Base-by-base conservation (phyloP, 2,888 invertebrate species). In the Lagria hirta region DNA sequence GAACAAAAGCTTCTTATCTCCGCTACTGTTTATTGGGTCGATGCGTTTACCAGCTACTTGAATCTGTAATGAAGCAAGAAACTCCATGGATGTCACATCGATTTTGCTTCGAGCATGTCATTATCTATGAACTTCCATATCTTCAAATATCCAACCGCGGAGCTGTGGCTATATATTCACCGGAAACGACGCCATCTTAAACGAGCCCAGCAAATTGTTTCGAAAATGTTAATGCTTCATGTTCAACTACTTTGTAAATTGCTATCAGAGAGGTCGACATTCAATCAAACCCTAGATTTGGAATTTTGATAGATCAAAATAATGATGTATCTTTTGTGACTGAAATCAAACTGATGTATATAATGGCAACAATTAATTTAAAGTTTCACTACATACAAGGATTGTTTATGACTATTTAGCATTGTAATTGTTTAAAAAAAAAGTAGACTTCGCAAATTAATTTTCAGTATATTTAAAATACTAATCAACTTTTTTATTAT, bases 41-140 rank as follows among this genome's bases (percentile, higher is more conserved):
- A 44, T 48, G 33, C 35, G 41, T 45, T 41, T 41, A 23, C 37
- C 45, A 45, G 24, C 34, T 35, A 45, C 41, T 48, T 41, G 49
- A 51, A 51, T 50, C 44, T 37, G 41, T 49, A 51, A 51, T 51
- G 47, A 46, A 49, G 43, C 49, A 43, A 29, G 38, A 24, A 30
- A 38, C 43, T 26, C 34, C 45, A 43, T 37, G 43, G 26, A 41
- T 37, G 32, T 37, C 45, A 32, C 51, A 48, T 51, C 43, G 48
- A 36, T 48, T 51, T 46, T 28, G 42, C 51, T 42, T 23, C 32
- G 26, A 45, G 45, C 46, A 48, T 29, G 46, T 35, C 46, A 43
- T 46, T 46, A 49, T 51, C 51, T 46, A 36, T 43, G 36, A 49
- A 45, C 26, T 48, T 40, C n/a, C 41, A 43, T 42, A 46, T 38